A percentile compares a stretch with the other conserved stretches of the same genome.
These are phyloP conservation scores for Gymnocephalus cernua DNA, from an alignment of 2,113 vertebrate species.

Conservation along the genomic window DNA sequence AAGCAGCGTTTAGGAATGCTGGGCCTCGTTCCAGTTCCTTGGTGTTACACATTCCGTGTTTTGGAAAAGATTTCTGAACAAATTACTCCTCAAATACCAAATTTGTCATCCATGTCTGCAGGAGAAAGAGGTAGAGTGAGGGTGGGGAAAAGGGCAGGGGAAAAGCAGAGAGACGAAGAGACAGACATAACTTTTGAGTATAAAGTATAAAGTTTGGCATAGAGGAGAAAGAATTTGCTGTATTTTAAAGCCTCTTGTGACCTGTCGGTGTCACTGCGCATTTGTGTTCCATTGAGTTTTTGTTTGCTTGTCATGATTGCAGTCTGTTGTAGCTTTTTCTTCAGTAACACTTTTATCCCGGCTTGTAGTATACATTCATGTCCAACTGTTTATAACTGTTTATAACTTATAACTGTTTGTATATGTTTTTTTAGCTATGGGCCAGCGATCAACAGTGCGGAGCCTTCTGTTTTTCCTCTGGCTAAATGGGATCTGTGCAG, in stretches of 20 bases:
- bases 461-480: constrained; percentile 44
- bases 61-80: not conserved
- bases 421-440: constrained; percentile 67
- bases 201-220: not conserved
- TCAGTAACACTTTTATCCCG: not conserved
- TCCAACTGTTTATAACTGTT: too few species aligned
- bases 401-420: too few species aligned
- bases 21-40: not conserved
- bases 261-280: not conserved
- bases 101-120: constrained; percentile 1
- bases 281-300: not conserved
- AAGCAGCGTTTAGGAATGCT: constrained; percentile 12
- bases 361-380: not conserved
- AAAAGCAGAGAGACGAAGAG: not conserved
- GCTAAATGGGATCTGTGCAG: constrained; percentile 24
- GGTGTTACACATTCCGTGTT: not conserved
- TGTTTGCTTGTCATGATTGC: not conserved
- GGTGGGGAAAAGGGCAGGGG: not conserved
- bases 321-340: not conserved
- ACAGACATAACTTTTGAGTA: not conserved
- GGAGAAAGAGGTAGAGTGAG: not conserved
- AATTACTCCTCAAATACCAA: constrained; percentile 17
- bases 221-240: constrained; percentile 11
- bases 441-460: not conserved
- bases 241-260: not conserved